Percentiles rank a stretch among this genome's conserved stretches.
These are phyloP conservation scores for Onychostoma macrolepis DNA, from an alignment of 2,113 vertebrate genomes.

Conservation along the genomic window DNA sequence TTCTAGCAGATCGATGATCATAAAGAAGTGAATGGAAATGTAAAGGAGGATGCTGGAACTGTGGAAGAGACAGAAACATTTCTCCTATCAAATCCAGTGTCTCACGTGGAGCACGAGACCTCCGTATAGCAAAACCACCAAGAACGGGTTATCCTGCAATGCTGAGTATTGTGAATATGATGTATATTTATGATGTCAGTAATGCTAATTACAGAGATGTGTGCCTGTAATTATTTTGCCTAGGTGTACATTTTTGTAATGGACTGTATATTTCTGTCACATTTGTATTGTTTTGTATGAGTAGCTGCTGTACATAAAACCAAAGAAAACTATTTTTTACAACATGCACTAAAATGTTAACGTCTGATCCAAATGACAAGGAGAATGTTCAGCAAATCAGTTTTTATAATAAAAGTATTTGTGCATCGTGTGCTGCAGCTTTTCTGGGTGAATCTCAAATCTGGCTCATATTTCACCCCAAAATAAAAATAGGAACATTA, in stretches of 20 bases:
- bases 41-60: slow-evolving; percentile 8
- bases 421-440: neutral
- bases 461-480: neutral
- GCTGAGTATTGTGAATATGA: neutral
- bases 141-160: too few relatives aligned
- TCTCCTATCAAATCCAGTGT: neutral
- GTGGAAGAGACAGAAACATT: slow-evolving; percentile 5
- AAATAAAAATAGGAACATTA: neutral
- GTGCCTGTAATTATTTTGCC: neutral
- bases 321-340: neutral
- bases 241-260: neutral
- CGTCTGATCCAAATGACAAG: neutral
- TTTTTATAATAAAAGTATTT: neutral
- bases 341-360: neutral
- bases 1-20: slow-evolving; percentile 2
- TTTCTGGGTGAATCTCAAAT: neutral
- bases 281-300: neutral
- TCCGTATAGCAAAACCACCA: neutral
- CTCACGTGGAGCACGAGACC: neutral
- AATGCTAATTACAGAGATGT: neutral
- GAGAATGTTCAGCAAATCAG: neutral
- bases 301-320: neutral
- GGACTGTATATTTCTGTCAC: slow-evolving; percentile 1
- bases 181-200: neutral
- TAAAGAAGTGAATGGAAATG: slow-evolving; percentile 5